Percentiles rank a stretch among this genome's conserved stretches.
Conservation (phyloP, 2,113 vertebrate genomes). For the Eretmochelys imbricata region DNA sequence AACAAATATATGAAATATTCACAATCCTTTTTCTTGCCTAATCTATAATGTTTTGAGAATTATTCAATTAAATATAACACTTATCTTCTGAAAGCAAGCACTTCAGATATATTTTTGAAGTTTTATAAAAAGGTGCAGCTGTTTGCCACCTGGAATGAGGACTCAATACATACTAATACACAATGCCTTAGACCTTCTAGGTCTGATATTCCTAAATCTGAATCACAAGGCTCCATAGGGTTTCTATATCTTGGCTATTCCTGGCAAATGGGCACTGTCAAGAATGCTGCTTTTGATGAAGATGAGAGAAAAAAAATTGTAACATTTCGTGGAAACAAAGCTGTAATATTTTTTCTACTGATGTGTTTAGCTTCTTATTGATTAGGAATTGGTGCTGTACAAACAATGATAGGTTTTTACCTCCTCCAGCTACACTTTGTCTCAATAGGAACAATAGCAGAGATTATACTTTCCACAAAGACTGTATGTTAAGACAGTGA, state of each 20-base stretch:
- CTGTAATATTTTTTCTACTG: constrained; percentile 40
- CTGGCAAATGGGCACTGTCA: constrained; percentile 72
- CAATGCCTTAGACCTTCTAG: constrained; percentile 74
- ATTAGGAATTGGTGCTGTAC: constrained; percentile 31
- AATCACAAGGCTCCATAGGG: constrained; percentile 72
- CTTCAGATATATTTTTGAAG: constrained; percentile 75
- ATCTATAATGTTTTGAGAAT: constrained; percentile 65
- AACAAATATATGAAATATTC: constrained; percentile 86
- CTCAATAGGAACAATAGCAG: constrained; percentile 13
- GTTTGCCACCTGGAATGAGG: constrained; percentile 83
- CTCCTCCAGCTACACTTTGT: constrained; percentile 37
- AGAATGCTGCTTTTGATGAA: constrained; percentile 70
- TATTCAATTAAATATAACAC: constrained; percentile 76
- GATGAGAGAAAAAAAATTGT: constrained; percentile 53
- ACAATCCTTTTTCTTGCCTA: constrained; percentile 58
- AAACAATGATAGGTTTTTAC: constrained; percentile 33
- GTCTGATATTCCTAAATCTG: constrained; percentile 73
- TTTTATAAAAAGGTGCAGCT: constrained; percentile 80
- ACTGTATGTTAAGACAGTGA: neutral
- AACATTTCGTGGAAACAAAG: constrained; percentile 34
- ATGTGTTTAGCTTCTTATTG: constrained; percentile 63
- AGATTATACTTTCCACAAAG: neutral
- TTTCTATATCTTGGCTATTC: constrained; percentile 50
- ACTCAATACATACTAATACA: constrained; percentile 80
- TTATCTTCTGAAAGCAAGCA: constrained; percentile 64